Percentiles rank a stretch among this genome's conserved stretches.
These are phyloP conservation scores for Bathynomus jamesi DNA, from an alignment of 1,140 invertebrate genomes.

Conservation along the genomic window DNA sequence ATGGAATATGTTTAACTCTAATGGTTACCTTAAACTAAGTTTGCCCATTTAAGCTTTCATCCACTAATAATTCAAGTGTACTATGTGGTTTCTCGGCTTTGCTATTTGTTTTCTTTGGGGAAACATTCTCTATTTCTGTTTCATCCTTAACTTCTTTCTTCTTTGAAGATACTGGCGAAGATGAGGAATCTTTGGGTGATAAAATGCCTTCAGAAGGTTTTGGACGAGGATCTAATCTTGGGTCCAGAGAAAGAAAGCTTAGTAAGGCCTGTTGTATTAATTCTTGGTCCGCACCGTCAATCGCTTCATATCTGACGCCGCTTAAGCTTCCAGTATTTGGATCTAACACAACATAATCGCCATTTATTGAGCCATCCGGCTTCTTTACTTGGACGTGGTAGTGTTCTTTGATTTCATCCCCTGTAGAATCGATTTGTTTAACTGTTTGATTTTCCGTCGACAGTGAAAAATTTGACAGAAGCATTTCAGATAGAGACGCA, in stretches of 20 bases:
- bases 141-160: too few species aligned
- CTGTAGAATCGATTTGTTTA: not conserved
- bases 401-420: conserved; percentile 4
- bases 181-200: too few species aligned
- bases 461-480: not conserved
- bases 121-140: too few species aligned
- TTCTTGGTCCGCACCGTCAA: conserved; percentile 1
- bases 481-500: not conserved
- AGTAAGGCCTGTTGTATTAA: conserved; percentile 3
- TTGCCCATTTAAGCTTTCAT: too few species aligned
- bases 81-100: too few species aligned
- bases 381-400: conserved; percentile 10
- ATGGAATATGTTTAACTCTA: too few species aligned
- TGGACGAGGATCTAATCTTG: not conserved
- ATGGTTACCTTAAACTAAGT: too few species aligned
- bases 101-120: too few species aligned
- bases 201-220: too few species aligned
- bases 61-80: too few species aligned
- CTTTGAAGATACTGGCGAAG: too few species aligned
- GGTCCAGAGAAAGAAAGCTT: conserved; percentile 9
- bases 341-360: conserved; percentile 8
- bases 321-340: conserved; percentile 3
- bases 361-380: conserved; percentile 10
- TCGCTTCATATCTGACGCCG: conserved; percentile 14
- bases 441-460: not conserved